Evolutionary conservation across 2,113 vertebrate genomes (phyloP).

Genomic region (Chinchilla lanigera): DNA sequence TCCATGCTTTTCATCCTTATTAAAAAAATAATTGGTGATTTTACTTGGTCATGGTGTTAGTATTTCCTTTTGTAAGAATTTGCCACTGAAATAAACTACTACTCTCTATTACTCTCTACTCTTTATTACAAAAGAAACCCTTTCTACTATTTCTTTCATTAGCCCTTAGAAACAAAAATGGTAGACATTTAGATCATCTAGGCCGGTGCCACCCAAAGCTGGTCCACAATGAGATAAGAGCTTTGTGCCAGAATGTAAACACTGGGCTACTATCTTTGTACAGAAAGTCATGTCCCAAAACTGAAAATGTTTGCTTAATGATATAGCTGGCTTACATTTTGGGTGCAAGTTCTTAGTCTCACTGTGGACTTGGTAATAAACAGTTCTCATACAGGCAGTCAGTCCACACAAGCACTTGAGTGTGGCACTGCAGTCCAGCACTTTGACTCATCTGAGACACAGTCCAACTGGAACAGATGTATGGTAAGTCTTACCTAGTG

Average conservation of each 20-base stretch:
- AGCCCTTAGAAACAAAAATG: not conserved
- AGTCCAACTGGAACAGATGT: not conserved
- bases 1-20: not conserved
- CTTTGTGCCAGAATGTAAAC: not conserved
- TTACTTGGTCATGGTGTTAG: slow-evolving; percentile 10
- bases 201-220: not conserved
- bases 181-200: not conserved
- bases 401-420: not conserved
- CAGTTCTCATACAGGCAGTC: not conserved
- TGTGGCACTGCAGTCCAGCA: not conserved
- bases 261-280: not conserved
- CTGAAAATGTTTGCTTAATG: not conserved
- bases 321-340: not conserved
- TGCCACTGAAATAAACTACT: slow-evolving; percentile 36
- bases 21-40: slow-evolving; percentile 21
- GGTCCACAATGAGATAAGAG: not conserved
- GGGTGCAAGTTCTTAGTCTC: not conserved
- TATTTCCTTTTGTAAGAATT: slow-evolving; percentile 37
- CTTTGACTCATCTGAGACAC: not conserved
- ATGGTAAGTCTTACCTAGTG: not conserved
- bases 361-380: not conserved
- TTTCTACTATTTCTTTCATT: not conserved
- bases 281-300: not conserved
- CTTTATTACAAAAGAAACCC: not conserved
- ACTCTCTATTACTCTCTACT: not conserved